Evolutionary conservation across 2,113 vertebrate genomes (phyloP).

Genomic region (Aptenodytes patagonicus): DNA sequence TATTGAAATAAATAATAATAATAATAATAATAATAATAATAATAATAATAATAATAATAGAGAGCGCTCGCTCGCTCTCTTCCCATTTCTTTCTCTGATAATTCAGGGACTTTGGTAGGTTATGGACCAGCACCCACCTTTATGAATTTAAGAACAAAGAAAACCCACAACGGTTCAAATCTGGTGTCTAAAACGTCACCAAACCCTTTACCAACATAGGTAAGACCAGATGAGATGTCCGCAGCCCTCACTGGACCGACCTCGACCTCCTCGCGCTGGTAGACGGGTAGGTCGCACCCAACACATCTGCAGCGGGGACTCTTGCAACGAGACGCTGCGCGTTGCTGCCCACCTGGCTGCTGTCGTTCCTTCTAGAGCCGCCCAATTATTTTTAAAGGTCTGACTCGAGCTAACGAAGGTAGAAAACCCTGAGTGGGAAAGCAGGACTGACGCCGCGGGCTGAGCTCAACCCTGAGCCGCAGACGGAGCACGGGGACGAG

Average conservation of each 20-base stretch:
- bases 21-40: not conserved
- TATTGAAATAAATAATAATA: too few relatives aligned
- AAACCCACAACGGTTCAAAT: not conserved
- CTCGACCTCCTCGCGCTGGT: not conserved
- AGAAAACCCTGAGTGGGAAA: not conserved
- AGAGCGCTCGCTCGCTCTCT: not conserved
- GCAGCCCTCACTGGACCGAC: not conserved
- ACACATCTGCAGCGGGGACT: not conserved
- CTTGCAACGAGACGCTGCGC: not conserved
- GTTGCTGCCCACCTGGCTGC: not conserved
- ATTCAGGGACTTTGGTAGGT: too few relatives aligned
- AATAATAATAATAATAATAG: not conserved
- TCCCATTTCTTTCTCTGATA: not conserved
- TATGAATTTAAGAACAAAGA: not conserved
- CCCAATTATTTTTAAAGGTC: not conserved
- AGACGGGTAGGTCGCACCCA: not conserved
- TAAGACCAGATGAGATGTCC: not conserved
- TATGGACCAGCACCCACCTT: not conserved
- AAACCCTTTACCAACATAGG: too few relatives aligned
- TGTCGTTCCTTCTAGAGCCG: fast-evolving
- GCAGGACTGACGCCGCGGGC: too few relatives aligned
- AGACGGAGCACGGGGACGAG: not conserved
- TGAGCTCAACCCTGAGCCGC: not conserved
- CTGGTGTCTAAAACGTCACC: not conserved
- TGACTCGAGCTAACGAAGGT: not conserved